A percentile compares a stretch with the other conserved stretches of the same genome.
phyloP scores from a whole-genome alignment of 1,140 invertebrate genomes.

The Drosophila triauraria region DNA sequence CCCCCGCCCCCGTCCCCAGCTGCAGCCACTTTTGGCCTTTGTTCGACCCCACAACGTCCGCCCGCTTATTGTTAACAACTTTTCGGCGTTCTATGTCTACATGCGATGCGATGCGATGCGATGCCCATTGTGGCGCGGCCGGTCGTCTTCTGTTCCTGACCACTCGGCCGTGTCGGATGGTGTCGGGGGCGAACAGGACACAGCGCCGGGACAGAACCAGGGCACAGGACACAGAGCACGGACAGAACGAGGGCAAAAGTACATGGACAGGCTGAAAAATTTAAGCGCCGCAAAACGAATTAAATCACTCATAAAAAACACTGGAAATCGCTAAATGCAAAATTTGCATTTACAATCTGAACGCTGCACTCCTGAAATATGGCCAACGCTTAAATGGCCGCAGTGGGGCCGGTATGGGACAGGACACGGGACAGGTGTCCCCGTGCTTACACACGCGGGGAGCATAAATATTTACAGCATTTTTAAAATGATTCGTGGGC shows the following conservation, averaged over 20 bases:
- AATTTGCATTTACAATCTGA: slow-evolving; percentile 77
- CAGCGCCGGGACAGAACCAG: slow-evolving; percentile 13
- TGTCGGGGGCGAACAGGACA: slow-evolving; percentile 23
- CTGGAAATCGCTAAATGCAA: slow-evolving; percentile 65
- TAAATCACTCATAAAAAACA: slow-evolving; percentile 68
- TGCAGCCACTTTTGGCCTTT: slow-evolving; percentile 48
- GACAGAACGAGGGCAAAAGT: slow-evolving; percentile 18
- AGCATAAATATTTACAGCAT: slow-evolving; percentile 78
- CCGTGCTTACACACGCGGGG: slow-evolving; percentile 56
- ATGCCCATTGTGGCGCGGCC: slow-evolving; percentile 28
- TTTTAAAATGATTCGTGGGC: slow-evolving; percentile 73
- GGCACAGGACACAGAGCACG: not conserved
- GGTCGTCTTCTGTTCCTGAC: slow-evolving; percentile 38
- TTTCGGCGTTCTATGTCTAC: slow-evolving; percentile 41
- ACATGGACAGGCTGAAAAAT: slow-evolving; percentile 38
- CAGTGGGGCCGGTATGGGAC: slow-evolving; percentile 1
- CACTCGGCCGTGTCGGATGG: slow-evolving; percentile 33
- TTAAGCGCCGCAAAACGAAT: slow-evolving; percentile 47
- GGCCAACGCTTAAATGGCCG: slow-evolving; percentile 55
- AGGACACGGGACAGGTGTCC: slow-evolving; percentile 43
- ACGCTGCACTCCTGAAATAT: slow-evolving; percentile 54
- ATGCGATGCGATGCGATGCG: slow-evolving; percentile 27
- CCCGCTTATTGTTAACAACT: slow-evolving; percentile 59
- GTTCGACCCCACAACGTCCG: slow-evolving; percentile 5
- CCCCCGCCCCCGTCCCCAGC: slow-evolving; percentile 5